A percentile compares a stretch with the other conserved stretches of the same genome.
Evolutionary conservation across 2,888 invertebrate species (phyloP).

Genomic region (Cheilosia pagana): DNA sequence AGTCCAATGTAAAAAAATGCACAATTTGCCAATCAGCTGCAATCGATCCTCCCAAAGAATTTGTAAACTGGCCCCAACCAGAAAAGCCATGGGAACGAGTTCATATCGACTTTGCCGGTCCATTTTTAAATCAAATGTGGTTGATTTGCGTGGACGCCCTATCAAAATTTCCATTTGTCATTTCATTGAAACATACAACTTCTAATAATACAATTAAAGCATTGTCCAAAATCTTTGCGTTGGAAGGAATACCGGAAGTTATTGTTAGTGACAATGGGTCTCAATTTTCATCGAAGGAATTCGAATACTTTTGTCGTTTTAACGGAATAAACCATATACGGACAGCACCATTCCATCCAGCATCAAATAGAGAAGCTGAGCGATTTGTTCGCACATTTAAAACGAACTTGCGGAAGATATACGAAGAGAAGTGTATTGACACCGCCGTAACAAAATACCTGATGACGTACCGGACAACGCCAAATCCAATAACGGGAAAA

Average conservation of each 20-base stretch:
- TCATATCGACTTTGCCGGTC: constrained; percentile 58
- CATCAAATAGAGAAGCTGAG: constrained; percentile 59
- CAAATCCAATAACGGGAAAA: constrained; percentile 42
- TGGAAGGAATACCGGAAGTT: constrained; percentile 40
- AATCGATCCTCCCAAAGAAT: constrained; percentile 18
- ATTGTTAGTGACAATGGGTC: constrained; percentile 73
- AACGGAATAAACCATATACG: constrained; percentile 44
- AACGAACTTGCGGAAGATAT: constrained; percentile 16
- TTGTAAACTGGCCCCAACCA: constrained; percentile 1
- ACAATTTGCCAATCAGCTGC: constrained; percentile 18
- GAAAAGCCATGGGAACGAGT: constrained; percentile 8
- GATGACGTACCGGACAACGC: constrained; percentile 50
- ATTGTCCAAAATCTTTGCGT: background rate
- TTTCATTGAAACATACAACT: constrained; percentile 66
- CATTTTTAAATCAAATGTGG: constrained; percentile 62
- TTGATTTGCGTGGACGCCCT: constrained; percentile 56
- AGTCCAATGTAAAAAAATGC: constrained; percentile 15
- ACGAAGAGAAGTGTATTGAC: constrained; percentile 17
- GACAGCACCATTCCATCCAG: constrained; percentile 56
- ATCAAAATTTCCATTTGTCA: constrained; percentile 51
- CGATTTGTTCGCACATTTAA: constrained; percentile 53
- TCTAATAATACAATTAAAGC: constrained; percentile 71
- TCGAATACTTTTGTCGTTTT: constrained; percentile 40
- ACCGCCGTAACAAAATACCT: constrained; percentile 43
- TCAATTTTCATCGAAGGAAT: constrained; percentile 46